Evolutionary conservation across 2,113 vertebrate genomes (phyloP), one percentile per base, ranked within the genome.

Genomic region (Xenopus tropicalis): DNA sequence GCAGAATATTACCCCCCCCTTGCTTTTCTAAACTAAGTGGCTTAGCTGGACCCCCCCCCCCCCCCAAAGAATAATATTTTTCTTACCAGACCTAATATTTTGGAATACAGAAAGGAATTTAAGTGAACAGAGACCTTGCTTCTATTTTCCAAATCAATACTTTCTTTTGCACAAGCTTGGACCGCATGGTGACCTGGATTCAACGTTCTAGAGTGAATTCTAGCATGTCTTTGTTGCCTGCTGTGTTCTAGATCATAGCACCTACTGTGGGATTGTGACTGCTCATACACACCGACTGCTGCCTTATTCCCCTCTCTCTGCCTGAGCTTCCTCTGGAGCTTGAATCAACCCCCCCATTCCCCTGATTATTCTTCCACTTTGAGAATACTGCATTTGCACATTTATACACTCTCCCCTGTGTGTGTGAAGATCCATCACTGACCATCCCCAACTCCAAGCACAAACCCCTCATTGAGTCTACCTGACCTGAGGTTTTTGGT

Each of bases 401-500:
- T 10, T 59, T 59, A 59, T 11, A 61, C 14, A 14, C 14, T 7
- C 16, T 44, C 17, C 16, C 21, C 42, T 19, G 29, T 17, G 25
- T 29, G 25, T 59, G 4, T 44, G 6, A n/a, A 21, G 19, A 21
- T 58, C 17, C 11, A 62, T 71, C 29, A 23, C n/a, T n/a, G 29
- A 37, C 43, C 57, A n/a, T 12, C n/a, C 57, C 16, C 16, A 69
- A n/a, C 66, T 12, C 16, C 14, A 58, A 67, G 72, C 72, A 75
- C 72, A 75, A 74, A 51, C 13, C 25, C 62, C 62, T 54, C 16
- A 2, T 54, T 54, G 51, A 54, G 51, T 54, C 17, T 54, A 14
- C 19, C 19, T n/a, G 17, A 43, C 14, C 51, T 48, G 42, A 59
- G 58, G 72, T 63, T 44, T 68, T 85, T 77, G 79, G 80, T 72